Percentiles rank a stretch among this genome's conserved stretches.
Conservation (phyloP, 2,888 invertebrate species). For the Euplexia lucipara region DNA sequence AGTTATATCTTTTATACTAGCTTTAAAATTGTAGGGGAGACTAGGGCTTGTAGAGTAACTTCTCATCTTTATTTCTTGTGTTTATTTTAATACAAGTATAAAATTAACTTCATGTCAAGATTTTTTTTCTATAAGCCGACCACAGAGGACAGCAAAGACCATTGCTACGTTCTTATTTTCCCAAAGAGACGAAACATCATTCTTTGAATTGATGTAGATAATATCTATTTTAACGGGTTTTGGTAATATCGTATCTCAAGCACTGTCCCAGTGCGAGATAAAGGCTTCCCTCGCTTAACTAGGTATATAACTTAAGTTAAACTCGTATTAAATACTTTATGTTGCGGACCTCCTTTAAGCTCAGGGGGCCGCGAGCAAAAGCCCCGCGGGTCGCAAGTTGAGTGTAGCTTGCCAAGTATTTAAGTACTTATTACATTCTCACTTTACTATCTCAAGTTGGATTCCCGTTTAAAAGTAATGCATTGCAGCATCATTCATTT, state of each 20-base stretch:
- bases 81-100: too few species aligned
- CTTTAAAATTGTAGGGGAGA: not conserved
- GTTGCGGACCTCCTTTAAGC: constrained; percentile 56
- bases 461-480: constrained; percentile 5
- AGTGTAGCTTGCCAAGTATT: constrained; percentile 50
- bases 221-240: not conserved
- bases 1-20: too few species aligned
- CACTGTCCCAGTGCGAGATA: constrained; percentile 41
- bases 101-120: too few species aligned
- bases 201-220: not conserved
- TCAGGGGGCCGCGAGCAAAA: constrained; percentile 49
- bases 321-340: constrained; percentile 60
- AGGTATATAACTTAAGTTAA: constrained; percentile 57
- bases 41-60: too few species aligned
- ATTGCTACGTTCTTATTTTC: too few species aligned
- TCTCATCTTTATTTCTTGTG: too few species aligned
- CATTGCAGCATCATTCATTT: constrained; percentile 3
- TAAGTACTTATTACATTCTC: constrained; percentile 50
- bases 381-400: constrained; percentile 48
- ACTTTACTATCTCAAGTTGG: constrained; percentile 22
- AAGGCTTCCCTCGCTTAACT: constrained; percentile 48
- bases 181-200: too few species aligned
- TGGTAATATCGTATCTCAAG: not conserved
- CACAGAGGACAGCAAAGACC: not conserved
- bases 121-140: constrained; percentile 7